These are phyloP conservation scores for Forbesichthys agassizii DNA, from an alignment of 2,113 vertebrate genomes.

Conservation along the genomic window DNA sequence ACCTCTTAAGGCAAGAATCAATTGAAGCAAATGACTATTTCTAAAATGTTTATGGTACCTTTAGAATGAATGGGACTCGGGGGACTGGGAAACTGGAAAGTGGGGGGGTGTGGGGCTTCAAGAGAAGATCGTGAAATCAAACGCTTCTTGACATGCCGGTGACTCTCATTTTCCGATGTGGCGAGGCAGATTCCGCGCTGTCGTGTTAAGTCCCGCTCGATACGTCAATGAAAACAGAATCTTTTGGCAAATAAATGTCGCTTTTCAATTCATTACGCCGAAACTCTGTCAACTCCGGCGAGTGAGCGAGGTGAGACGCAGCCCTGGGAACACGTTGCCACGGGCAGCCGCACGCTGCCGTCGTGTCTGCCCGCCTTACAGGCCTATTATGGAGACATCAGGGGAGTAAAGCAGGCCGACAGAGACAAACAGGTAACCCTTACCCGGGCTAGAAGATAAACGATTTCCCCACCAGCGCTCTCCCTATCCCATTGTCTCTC, in stretches of 20 bases:
- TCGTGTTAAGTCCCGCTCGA: constrained; percentile 11
- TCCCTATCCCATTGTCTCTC: not conserved
- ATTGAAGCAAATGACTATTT: too few species aligned
- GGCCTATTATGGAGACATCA: constrained; percentile 69
- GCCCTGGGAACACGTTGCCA: constrained; percentile 27
- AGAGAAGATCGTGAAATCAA: constrained; percentile 53
- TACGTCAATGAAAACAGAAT: constrained; percentile 20
- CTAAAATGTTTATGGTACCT: too few species aligned
- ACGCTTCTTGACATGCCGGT: constrained; percentile 26
- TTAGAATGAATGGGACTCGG: constrained; percentile 9
- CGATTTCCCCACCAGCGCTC: constrained; percentile 34
- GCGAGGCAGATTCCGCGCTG: constrained; percentile 33
- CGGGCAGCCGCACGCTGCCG: constrained; percentile 30
- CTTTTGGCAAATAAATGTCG: constrained; percentile 35
- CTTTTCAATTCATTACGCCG: constrained; percentile 36
- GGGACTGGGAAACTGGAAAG: constrained; percentile 23
- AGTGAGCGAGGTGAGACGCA: constrained; percentile 4
- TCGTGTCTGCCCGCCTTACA: constrained; percentile 51
- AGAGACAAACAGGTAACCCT: constrained; percentile 74
- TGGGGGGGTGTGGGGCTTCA: constrained; percentile 6
- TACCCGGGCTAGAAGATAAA: constrained; percentile 62
- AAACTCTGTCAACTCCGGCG: constrained; percentile 39
- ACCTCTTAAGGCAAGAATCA: not conserved
- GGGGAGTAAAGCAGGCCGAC: constrained; percentile 56
- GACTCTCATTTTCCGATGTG: constrained; percentile 38